Evolutionary conservation across 1,140 invertebrate species (phyloP).

Genomic region (Macrobrachium nipponense): DNA sequence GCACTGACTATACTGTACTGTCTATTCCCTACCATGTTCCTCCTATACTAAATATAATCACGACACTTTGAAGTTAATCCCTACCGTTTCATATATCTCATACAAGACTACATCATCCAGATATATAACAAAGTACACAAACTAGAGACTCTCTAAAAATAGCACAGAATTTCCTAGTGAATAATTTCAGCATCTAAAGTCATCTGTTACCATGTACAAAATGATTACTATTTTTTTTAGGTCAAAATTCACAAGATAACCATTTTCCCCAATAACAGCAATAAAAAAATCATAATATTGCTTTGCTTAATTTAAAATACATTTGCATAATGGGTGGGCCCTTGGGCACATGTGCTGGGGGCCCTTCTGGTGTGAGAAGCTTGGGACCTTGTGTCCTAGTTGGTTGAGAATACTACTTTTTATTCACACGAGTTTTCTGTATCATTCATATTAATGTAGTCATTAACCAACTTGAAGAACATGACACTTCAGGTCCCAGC

Average conservation of each 20-base stretch:
- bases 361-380: conserved; percentile 12
- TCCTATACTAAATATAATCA: conserved; percentile 54
- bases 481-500: neutral
- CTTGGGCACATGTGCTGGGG: conserved; percentile 53
- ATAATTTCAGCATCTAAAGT: conserved; percentile 62
- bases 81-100: conserved; percentile 57
- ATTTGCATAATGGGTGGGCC: conserved; percentile 61
- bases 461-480: too few species aligned
- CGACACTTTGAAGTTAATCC: conserved; percentile 56
- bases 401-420: too few species aligned
- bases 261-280: conserved; percentile 59
- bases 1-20: conserved; percentile 59
- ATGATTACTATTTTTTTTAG: conserved; percentile 57
- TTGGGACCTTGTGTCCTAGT: neutral
- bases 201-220: conserved; percentile 61
- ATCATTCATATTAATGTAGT: too few species aligned
- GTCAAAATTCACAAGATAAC: conserved; percentile 61
- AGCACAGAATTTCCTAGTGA: conserved; percentile 63
- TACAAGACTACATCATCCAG: conserved; percentile 63
- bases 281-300: conserved; percentile 60
- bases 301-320: conserved; percentile 59
- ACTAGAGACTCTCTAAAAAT: conserved; percentile 64
- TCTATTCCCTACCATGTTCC: conserved; percentile 60
- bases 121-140: conserved; percentile 64
- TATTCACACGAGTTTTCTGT: too few species aligned